Evolutionary conservation across 2,113 vertebrate genomes (phyloP).

Genomic region (Montifringilla adamsi): DNA sequence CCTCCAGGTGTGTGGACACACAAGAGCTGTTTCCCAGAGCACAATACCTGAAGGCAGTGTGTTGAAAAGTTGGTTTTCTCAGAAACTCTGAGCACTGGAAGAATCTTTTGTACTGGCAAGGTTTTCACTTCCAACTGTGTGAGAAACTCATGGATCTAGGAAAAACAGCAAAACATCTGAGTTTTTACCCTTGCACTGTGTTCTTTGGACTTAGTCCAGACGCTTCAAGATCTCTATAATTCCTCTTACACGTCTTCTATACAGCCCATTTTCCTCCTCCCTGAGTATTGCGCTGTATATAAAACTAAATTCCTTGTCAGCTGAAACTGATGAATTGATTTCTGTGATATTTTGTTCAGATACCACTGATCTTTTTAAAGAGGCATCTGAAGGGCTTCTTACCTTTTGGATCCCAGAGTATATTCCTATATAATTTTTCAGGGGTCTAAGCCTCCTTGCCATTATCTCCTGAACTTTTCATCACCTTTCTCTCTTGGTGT

Average conservation of each 20-base stretch:
- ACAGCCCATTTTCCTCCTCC: background rate
- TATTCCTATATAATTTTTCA: background rate
- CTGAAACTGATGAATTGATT: background rate
- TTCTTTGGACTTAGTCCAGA: conserved; percentile 9
- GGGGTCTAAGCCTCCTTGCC: background rate
- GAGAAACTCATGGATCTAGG: background rate
- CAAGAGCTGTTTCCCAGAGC: background rate
- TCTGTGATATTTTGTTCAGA: background rate
- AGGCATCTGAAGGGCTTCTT: background rate
- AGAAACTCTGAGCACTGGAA: background rate
- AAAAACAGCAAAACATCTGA: background rate
- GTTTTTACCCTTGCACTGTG: background rate
- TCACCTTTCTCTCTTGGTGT: background rate
- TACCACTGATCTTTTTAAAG: background rate
- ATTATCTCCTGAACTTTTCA: background rate
- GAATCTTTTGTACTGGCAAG: background rate
- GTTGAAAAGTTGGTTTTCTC: background rate
- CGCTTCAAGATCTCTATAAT: background rate
- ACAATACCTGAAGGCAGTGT: background rate
- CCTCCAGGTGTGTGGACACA: rapidly evolving
- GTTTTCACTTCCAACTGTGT: background rate
- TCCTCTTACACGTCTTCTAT: background rate
- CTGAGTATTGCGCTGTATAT: background rate
- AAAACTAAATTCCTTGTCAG: background rate
- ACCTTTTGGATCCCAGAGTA: background rate